Evolutionary conservation across 2,797 vertebrate species (phyloP).

Genomic region (Sphaeramia orbicularis): DNA sequence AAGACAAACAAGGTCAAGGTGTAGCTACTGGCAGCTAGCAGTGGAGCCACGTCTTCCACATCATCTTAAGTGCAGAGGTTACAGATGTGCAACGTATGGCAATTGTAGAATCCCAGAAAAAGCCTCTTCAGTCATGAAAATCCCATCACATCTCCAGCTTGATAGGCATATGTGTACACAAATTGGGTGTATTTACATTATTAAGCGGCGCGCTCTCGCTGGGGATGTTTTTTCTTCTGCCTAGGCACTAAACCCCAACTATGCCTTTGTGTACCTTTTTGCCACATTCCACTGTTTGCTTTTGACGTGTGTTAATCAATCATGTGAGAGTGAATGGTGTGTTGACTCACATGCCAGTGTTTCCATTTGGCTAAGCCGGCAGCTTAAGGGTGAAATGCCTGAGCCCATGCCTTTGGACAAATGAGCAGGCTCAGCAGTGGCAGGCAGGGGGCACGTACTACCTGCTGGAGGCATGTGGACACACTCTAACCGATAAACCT

Average conservation of each 20-base stretch:
- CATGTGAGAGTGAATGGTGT: conserved; percentile 81
- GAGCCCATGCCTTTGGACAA: conserved; percentile 74
- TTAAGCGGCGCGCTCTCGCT: conserved; percentile 66
- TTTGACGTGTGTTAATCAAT: conserved; percentile 85
- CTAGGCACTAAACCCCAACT: conserved; percentile 79
- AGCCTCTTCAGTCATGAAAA: conserved; percentile 57
- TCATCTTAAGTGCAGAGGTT: conserved; percentile 42
- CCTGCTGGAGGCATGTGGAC: conserved; percentile 55
- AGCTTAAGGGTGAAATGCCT: conserved; percentile 79
- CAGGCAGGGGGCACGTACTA: conserved; percentile 48
- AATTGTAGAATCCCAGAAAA: conserved; percentile 37
- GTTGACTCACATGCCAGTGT: conserved; percentile 85
- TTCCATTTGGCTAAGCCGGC: conserved; percentile 83
- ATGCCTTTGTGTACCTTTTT: conserved; percentile 84
- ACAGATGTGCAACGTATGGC: conserved; percentile 41
- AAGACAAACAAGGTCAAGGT: conserved; percentile 72
- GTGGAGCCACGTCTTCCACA: conserved; percentile 47
- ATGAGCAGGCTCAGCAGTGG: conserved; percentile 78
- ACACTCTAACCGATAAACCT: conserved; percentile 13
- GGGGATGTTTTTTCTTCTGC: conserved; percentile 79
- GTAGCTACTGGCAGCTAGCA: conserved; percentile 54
- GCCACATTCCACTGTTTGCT: conserved; percentile 84
- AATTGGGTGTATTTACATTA: conserved; percentile 77
- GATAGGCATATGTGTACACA: conserved; percentile 63
- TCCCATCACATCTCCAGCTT: conserved; percentile 45